A percentile compares a stretch with the other conserved stretches of the same genome.
phyloP scores from a whole-genome alignment of 2,113 vertebrate genomes.

The Thomomys bottae region DNA sequence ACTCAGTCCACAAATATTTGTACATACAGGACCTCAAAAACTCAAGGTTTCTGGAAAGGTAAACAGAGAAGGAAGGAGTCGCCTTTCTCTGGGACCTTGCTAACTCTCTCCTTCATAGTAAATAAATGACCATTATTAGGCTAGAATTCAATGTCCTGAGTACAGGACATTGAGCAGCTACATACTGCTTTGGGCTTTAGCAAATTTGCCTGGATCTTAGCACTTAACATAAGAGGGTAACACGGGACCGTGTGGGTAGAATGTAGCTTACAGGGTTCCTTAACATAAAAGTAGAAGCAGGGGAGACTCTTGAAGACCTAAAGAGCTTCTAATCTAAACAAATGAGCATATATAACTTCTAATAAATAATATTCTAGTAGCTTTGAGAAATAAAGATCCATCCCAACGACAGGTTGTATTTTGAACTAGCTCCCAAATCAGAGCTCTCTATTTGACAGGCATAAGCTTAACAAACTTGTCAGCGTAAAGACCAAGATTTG shows the following conservation, averaged over 20 bases:
- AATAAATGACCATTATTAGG: not conserved
- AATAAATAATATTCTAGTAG: not conserved
- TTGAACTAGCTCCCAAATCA: not conserved
- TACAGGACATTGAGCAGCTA: too few relatives aligned
- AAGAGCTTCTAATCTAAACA: not conserved
- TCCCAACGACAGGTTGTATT: not conserved
- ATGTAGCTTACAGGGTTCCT: not conserved
- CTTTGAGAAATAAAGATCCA: conserved; percentile 26
- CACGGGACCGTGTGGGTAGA: too few relatives aligned
- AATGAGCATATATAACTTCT: not conserved
- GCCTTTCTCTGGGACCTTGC: not conserved
- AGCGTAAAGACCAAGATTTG: not conserved
- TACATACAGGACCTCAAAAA: conserved; percentile 42
- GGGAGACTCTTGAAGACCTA: not conserved
- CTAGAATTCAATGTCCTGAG: not conserved
- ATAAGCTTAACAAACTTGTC: not conserved
- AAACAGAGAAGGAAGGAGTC: not conserved
- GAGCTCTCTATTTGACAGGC: not conserved
- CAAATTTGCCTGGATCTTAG: not conserved
- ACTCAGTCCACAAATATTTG: conserved; percentile 42
- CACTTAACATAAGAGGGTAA: not conserved
- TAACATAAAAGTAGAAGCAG: not conserved
- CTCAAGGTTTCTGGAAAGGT: conserved; percentile 11
- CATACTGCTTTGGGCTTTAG: not conserved
- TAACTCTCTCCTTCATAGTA: not conserved